phyloP scores from a whole-genome alignment of 2,113 vertebrate genomes.

The Saccopteryx bilineata region DNA sequence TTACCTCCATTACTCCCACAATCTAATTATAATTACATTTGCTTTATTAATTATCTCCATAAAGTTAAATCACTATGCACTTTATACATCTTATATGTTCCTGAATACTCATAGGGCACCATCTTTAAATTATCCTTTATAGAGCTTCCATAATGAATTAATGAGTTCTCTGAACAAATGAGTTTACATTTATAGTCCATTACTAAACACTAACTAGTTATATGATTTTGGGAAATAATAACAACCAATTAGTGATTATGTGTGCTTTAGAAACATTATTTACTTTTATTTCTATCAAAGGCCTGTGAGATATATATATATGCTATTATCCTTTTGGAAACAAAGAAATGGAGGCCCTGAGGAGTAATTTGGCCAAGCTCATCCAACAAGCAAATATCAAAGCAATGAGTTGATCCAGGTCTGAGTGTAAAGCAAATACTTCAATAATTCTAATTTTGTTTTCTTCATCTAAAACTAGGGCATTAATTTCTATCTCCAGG shows the following conservation, averaged over 20 bases:
- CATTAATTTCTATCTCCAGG: not conserved
- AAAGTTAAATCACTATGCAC: not conserved
- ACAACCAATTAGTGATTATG: not conserved
- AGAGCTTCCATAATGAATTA: not conserved
- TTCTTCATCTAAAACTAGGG: not conserved
- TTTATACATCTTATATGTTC: not conserved
- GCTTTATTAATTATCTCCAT: not conserved
- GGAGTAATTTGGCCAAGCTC: not conserved
- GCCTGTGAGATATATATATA: not conserved
- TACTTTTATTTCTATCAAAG: conserved; percentile 3
- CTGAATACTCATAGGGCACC: not conserved
- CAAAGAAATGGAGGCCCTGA: not conserved
- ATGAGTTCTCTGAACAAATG: not conserved
- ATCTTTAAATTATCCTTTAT: not conserved
- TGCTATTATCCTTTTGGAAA: not conserved
- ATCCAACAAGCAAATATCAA: not conserved
- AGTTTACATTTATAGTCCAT: not conserved
- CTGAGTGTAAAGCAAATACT: not conserved
- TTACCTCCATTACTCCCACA: not conserved
- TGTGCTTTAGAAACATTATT: not conserved
- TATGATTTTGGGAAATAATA: not conserved
- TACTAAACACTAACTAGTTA: not conserved
- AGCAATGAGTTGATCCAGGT: not conserved
- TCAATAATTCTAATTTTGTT: conserved; percentile 18
- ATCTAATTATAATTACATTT: conserved; percentile 20